A percentile compares a stretch with the other conserved stretches of the same genome.
Evolutionary conservation across 2,113 vertebrate genomes (phyloP).

Genomic region (Helogale parvula): DNA sequence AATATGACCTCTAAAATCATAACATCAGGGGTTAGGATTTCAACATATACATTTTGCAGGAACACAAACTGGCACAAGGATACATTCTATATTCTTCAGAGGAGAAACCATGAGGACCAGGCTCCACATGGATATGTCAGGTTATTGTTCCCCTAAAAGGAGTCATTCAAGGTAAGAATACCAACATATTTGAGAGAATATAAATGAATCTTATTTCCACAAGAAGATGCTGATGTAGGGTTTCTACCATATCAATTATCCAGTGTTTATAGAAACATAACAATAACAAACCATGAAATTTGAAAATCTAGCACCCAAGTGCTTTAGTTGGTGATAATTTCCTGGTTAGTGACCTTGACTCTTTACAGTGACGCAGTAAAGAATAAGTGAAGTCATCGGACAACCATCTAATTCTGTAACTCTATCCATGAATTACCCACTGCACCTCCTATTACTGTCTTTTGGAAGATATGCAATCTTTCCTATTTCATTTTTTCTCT

Average conservation of each 20-base stretch:
- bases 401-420: constrained; percentile 4
- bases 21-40: not conserved
- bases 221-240: not conserved
- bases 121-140: not conserved
- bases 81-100: not conserved
- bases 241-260: not conserved
- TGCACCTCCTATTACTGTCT: not conserved
- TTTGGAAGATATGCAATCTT: not conserved
- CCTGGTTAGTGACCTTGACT: not conserved
- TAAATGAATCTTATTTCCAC: not conserved
- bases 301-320: not conserved
- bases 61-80: not conserved
- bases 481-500: constrained; percentile 43
- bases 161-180: not conserved
- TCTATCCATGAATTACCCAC: not conserved
- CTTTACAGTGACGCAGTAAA: not conserved
- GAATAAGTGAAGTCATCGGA: not conserved
- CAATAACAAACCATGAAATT: not conserved
- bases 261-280: constrained; percentile 19
- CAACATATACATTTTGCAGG: not conserved
- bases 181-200: not conserved
- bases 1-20: not conserved
- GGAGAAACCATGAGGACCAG: not conserved
- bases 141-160: not conserved
- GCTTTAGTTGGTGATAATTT: not conserved